Conservation (phyloP, 2,797 vertebrate species). For the Cyprinella venusta region DNA sequence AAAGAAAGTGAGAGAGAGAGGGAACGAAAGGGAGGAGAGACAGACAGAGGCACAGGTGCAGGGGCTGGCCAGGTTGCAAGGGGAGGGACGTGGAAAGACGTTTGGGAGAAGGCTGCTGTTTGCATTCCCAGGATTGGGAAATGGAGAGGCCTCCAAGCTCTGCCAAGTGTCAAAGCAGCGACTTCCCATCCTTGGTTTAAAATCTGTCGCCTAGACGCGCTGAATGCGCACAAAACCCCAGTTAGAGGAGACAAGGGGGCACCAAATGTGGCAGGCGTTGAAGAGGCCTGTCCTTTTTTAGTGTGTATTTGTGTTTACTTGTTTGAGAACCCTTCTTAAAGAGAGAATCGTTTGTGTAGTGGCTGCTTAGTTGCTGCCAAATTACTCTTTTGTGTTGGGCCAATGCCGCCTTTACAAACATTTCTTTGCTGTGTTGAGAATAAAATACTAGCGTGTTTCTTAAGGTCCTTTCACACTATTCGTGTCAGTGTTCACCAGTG, state of each 20-base stretch:
- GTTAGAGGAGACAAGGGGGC: conserved; percentile 33
- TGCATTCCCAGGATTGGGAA: conserved; percentile 80
- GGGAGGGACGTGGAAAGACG: conserved; percentile 63
- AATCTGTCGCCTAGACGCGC: neutral
- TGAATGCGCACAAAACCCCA: conserved; percentile 8
- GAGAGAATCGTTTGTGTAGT: conserved; percentile 37
- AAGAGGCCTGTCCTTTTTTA: conserved; percentile 40
- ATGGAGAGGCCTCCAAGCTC: conserved; percentile 49
- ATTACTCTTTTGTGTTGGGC: conserved; percentile 31
- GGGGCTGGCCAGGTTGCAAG: conserved; percentile 72
- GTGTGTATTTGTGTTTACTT: conserved; percentile 54
- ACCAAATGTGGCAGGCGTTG: conserved; percentile 36
- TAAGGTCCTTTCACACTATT: neutral
- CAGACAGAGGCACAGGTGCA: conserved; percentile 75
- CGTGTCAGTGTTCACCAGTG: neutral
- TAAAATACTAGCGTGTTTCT: neutral
- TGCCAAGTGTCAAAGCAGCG: conserved; percentile 45
- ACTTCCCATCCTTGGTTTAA: conserved; percentile 25
- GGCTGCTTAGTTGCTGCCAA: conserved; percentile 46
- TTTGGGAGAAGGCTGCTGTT: conserved; percentile 77
- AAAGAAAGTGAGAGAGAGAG: conserved; percentile 32
- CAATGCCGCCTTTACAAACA: conserved; percentile 14
- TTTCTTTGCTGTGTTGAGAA: conserved; percentile 6
- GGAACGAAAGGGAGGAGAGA: conserved; percentile 55
- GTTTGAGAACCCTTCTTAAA: conserved; percentile 46